Percentiles rank a stretch among this genome's conserved stretches.
Evolutionary conservation across 1,140 invertebrate genomes (phyloP).

Genomic region (Sitophilus oryzae): DNA sequence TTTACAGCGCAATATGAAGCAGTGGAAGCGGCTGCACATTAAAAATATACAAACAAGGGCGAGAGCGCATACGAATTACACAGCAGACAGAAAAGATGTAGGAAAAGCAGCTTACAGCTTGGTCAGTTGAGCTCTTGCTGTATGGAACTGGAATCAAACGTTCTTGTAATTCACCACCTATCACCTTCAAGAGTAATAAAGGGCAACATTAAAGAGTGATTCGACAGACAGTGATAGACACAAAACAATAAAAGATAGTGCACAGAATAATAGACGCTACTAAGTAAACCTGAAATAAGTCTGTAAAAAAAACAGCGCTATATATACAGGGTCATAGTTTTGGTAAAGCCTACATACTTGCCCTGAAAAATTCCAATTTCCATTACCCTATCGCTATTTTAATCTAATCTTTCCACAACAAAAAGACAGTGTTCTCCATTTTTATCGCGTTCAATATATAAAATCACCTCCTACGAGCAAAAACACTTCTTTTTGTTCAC

Average conservation of each 20-base stretch:
- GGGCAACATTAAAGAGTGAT: conserved; percentile 46
- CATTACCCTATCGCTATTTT: background rate
- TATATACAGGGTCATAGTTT: conserved; percentile 23
- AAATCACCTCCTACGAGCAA: too few species aligned
- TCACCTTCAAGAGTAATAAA: conserved; percentile 82
- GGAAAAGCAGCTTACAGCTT: conserved; percentile 88
- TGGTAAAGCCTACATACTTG: conserved; percentile 19
- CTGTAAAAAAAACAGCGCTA: conserved; percentile 33
- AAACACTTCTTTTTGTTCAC: conserved; percentile 5
- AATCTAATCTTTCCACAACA: background rate
- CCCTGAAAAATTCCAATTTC: conserved; percentile 14
- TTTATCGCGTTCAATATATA: background rate
- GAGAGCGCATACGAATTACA: conserved; percentile 41
- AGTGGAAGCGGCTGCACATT: conserved; percentile 30
- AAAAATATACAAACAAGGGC: conserved; percentile 43
- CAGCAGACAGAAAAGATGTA: conserved; percentile 47
- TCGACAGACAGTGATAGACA: conserved; percentile 43
- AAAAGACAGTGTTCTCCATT: conserved; percentile 8
- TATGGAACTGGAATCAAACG: conserved; percentile 98
- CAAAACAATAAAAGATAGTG: conserved; percentile 42
- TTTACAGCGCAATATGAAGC: conserved; percentile 32
- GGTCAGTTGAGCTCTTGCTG: conserved; percentile 98
- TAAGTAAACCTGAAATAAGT: conserved; percentile 36
- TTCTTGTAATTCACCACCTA: conserved; percentile 98
- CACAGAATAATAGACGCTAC: conserved; percentile 44